Base-by-base conservation (phyloP, 2,888 invertebrate species). In the Ametastegia equiseti region DNA sequence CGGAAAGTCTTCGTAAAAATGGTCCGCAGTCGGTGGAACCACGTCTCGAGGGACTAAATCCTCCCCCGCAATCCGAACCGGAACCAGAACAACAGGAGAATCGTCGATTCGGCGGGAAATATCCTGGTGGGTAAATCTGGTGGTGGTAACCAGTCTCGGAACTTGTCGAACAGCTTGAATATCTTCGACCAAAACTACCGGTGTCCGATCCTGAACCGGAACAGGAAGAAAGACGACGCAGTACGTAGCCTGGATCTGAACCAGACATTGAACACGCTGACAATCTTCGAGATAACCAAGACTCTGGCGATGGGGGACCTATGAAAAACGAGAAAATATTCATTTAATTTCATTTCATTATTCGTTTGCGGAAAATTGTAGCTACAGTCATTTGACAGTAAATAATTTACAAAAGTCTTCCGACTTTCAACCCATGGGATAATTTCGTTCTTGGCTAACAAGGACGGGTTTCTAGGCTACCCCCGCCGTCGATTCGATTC, bases 181-280 rank as follows among this genome's bases (percentile, higher is more conserved):
- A 90, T 81, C 90, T 86, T 82, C 91, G 86, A 57, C 88, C 85
- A 39, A 86, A 87, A 27, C 77, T 89, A 23, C 86, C 88, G 9
- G 83, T 84, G 19, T 91, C 90, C 1, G 89, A 88, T 42, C 89
- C 88, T 23, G 89, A 87, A 30, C 86, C 86, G 27, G 90, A 91
- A 84, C 92, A 92, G 2, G 93, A 93, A 0, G 94, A 94, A 87
- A 93, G 91, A 69, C 94, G 92, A 19, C 94, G 92, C 77, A 90
- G 89, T n/a, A 90, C 84, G 80, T 88, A 89, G 15, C 90, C 91
- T 81, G 92, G 93, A 39, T 94, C 93, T 11, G 94, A 93, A 65
- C 94, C 90, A 86, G 93, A 92, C 84, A 95, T 90, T 81, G 96
- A 96, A 86, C 96, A 95, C 36, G 95, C 94, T 69, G 95, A 95